Conservation (phyloP, 2,888 invertebrate species). For the Epinotia demarniana region DNA sequence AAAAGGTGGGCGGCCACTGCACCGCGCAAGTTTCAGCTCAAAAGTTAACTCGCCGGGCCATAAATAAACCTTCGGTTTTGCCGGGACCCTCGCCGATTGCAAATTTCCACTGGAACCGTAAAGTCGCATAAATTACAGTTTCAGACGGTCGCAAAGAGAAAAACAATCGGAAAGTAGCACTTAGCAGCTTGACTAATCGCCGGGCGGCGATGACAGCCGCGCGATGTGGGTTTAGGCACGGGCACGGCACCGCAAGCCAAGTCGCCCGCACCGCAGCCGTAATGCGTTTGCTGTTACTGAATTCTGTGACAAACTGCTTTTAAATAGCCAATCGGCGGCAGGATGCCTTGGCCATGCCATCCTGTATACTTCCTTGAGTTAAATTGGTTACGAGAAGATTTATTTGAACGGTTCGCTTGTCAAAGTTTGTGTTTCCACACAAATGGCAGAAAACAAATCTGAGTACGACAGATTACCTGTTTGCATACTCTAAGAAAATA, state of each 20-base stretch:
- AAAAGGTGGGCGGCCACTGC: conserved; percentile 70
- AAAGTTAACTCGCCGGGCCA: conserved; percentile 78
- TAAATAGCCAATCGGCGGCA: conserved; percentile 57
- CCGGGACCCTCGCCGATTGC: conserved; percentile 79
- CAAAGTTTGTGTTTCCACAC: not conserved
- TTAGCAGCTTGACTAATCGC: conserved; percentile 82
- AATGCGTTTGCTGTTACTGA: conserved; percentile 59
- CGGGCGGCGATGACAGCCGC: conserved; percentile 75
- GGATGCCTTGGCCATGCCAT: conserved; percentile 30
- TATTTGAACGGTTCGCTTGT: not conserved
- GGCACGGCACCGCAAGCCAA: conserved; percentile 65
- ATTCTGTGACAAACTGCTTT: conserved; percentile 62
- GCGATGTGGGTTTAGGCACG: conserved; percentile 61
- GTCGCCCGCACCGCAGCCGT: conserved; percentile 56
- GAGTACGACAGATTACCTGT: not conserved
- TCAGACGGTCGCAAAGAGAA: conserved; percentile 76
- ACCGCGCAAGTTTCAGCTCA: conserved; percentile 76
- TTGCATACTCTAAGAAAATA: not conserved
- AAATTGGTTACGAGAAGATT: conserved; percentile 27
- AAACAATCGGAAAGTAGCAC: conserved; percentile 83
- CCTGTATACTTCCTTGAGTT: conserved; percentile 18
- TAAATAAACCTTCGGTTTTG: conserved; percentile 84
- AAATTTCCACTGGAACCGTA: conserved; percentile 80
- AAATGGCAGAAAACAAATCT: not conserved
- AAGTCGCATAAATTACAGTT: conserved; percentile 84